Conservation (phyloP, 1,140 invertebrate species). For the Bombyx mandarina region DNA sequence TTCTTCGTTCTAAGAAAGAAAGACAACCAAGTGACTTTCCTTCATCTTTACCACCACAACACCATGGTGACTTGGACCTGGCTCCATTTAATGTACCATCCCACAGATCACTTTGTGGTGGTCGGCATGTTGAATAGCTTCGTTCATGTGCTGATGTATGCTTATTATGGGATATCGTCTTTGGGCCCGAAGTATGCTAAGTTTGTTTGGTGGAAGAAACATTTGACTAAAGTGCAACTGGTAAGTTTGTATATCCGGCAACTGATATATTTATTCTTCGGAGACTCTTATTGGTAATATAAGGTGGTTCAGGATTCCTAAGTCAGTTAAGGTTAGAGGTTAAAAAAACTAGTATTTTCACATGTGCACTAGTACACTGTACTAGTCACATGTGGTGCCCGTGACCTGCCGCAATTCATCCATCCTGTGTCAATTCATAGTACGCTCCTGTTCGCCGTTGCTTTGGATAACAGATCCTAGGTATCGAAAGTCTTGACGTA, state of each 20-base stretch:
- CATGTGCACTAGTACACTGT: no score
- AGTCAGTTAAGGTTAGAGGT: no score
- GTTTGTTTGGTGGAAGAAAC: constrained; percentile 95
- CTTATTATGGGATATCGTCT: constrained; percentile 90
- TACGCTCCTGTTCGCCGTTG: not conserved
- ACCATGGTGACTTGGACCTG: constrained; percentile 75
- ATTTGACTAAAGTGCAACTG: constrained; percentile 90
- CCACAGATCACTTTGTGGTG: constrained; percentile 49
- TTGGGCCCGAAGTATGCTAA: constrained; percentile 90
- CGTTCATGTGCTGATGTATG: constrained; percentile 93
- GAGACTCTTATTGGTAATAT: no score
- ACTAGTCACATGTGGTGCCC: no score
- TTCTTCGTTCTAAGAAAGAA: constrained; percentile 78
- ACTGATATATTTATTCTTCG: no score
- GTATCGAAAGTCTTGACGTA: no score
- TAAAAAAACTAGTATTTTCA: no score
- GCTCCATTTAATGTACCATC: constrained; percentile 43
- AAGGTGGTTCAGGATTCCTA: no score
- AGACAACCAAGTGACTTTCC: constrained; percentile 83
- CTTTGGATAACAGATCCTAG: no score
- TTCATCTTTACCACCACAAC: constrained; percentile 88
- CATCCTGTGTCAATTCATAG: no score
- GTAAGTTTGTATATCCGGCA: constrained; percentile 69
- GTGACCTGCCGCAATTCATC: no score
- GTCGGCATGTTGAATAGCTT: constrained; percentile 71